phyloP scores from a whole-genome alignment of 2,113 vertebrate genomes.

The Cariama cristata region DNA sequence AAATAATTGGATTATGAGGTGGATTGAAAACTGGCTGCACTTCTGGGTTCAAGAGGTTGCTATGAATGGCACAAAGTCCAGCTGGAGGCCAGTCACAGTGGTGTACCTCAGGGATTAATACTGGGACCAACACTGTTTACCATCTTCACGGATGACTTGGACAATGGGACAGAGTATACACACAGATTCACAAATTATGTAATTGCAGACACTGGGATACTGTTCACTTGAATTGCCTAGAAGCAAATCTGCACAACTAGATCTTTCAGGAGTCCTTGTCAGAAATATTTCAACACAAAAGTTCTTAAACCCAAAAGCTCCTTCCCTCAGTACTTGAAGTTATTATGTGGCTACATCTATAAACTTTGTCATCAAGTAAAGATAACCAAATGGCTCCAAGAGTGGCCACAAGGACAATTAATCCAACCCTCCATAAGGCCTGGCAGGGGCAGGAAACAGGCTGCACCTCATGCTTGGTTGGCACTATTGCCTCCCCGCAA shows the following conservation, averaged over 20 bases:
- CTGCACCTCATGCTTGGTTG: background rate
- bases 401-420: background rate
- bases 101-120: background rate
- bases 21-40: background rate
- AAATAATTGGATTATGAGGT: background rate
- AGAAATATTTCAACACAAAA: background rate
- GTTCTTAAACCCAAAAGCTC: background rate
- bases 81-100: background rate
- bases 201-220: background rate
- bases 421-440: background rate
- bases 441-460: background rate
- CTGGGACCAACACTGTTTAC: background rate
- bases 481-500: accelerated
- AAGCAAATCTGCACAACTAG: background rate
- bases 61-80: background rate
- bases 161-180: background rate
- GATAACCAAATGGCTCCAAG: background rate
- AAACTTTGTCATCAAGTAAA: background rate
- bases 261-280: background rate
- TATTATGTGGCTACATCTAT: background rate
- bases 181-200: background rate
- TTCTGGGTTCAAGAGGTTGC: background rate
- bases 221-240: background rate
- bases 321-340: background rate
- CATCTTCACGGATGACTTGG: background rate